A percentile compares a stretch with the other conserved stretches of the same genome.
These are phyloP conservation scores for Drosophila helvetica DNA, from an alignment of 2,888 invertebrate genomes.

Conservation along the genomic window DNA sequence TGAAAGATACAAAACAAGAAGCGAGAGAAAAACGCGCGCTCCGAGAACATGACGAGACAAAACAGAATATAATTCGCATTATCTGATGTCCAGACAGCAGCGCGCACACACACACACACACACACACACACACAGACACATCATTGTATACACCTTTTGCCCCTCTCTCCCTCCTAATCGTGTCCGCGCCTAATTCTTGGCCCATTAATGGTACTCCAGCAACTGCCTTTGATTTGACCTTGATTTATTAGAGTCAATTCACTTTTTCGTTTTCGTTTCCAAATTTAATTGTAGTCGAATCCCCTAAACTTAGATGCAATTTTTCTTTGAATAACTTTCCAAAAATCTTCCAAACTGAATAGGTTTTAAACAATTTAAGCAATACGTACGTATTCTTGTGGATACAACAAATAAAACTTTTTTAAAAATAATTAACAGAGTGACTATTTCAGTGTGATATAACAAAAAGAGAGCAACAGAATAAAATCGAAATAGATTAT, in stretches of 20 bases:
- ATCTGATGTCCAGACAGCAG: constrained; percentile 47
- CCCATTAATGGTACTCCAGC: constrained; percentile 1
- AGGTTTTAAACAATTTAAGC: background rate
- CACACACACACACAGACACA: background rate
- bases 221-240: constrained; percentile 7
- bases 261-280: background rate
- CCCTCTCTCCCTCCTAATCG: constrained; percentile 28
- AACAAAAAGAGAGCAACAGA: background rate
- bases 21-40: constrained; percentile 28
- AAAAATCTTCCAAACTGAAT: background rate
- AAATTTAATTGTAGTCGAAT: too few relatives aligned
- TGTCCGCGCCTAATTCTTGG: constrained; percentile 25
- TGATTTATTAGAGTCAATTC: background rate
- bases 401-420: background rate
- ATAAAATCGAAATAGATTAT: background rate
- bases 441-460: background rate
- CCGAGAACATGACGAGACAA: constrained; percentile 41
- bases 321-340: background rate
- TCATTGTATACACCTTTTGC: constrained; percentile 2
- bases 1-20: constrained; percentile 36
- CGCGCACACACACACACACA: constrained; percentile 13
- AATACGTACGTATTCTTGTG: background rate
- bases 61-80: constrained; percentile 43
- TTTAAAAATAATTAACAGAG: background rate
- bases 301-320: background rate